Conservation (phyloP, 1,140 invertebrate genomes). For the Nylanderia fulva region DNA sequence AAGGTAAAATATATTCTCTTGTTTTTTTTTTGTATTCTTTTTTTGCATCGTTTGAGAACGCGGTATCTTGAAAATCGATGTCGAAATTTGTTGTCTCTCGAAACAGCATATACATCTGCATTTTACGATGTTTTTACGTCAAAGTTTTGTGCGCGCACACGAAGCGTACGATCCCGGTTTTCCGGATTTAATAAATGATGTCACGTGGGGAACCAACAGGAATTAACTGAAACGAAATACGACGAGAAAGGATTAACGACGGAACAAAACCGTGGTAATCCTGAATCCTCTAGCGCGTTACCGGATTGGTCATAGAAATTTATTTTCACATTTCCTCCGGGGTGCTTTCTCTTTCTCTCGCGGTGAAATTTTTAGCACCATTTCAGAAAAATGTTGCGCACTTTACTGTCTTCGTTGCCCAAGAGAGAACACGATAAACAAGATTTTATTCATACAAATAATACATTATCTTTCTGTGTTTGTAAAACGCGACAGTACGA, state of each 20-base stretch:
- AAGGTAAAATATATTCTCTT: neutral
- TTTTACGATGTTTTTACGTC: slow-evolving; percentile 40
- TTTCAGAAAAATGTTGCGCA: slow-evolving; percentile 49
- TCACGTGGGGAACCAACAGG: slow-evolving; percentile 53
- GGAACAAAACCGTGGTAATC: slow-evolving; percentile 46
- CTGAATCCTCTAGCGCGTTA: slow-evolving; percentile 54
- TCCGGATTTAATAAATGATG: slow-evolving; percentile 56
- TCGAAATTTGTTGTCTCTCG: slow-evolving; percentile 11
- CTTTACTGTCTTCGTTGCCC: slow-evolving; percentile 6
- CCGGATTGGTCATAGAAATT: slow-evolving; percentile 50
- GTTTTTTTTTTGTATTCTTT: neutral
- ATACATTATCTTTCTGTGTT: neutral
- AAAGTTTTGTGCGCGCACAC: neutral
- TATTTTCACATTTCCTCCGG: slow-evolving; percentile 54
- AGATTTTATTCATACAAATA: slow-evolving; percentile 48
- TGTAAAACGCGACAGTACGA: neutral
- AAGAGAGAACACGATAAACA: slow-evolving; percentile 43
- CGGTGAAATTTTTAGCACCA: slow-evolving; percentile 43
- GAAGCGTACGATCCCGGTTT: slow-evolving; percentile 22
- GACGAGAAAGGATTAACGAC: slow-evolving; percentile 54
- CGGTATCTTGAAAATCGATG: neutral
- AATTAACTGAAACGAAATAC: slow-evolving; percentile 59
- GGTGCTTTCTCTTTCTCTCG: neutral
- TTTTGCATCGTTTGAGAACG: neutral
- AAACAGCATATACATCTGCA: neutral